phyloP scores from a whole-genome alignment of 2,888 invertebrate genomes.

The Scaptomyza flava region DNA sequence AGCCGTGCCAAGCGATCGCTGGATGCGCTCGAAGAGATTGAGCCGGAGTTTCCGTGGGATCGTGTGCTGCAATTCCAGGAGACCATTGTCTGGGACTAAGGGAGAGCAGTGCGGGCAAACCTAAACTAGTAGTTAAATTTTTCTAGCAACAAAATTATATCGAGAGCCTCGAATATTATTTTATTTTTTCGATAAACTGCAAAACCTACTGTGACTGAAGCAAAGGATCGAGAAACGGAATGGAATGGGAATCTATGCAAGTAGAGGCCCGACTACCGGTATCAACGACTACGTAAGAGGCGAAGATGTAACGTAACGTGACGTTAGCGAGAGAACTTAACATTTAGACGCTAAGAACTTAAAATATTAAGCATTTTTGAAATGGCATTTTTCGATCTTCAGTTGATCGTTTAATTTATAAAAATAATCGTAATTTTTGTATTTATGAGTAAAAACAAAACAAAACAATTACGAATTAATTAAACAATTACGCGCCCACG shows the following conservation, averaged over 20 bases:
- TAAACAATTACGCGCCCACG: slow-evolving; percentile 77
- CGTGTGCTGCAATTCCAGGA: slow-evolving; percentile 89
- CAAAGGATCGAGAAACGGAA: slow-evolving; percentile 35
- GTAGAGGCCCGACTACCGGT: slow-evolving; percentile 55
- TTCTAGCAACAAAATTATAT: slow-evolving; percentile 55
- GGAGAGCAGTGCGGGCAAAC: background rate
- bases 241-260: slow-evolving; percentile 1
- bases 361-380: slow-evolving; percentile 68
- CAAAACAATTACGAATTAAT: slow-evolving; percentile 80
- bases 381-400: slow-evolving; percentile 64
- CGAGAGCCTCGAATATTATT: slow-evolving; percentile 22
- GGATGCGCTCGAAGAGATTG: slow-evolving; percentile 62
- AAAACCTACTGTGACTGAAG: slow-evolving; percentile 77
- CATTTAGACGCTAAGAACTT: slow-evolving; percentile 38
- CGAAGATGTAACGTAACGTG: slow-evolving; percentile 36
- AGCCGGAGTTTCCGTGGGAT: slow-evolving; percentile 91
- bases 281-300: slow-evolving; percentile 48
- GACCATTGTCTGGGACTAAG: slow-evolving; percentile 88
- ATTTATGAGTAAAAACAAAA: slow-evolving; percentile 46
- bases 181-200: slow-evolving; percentile 37
- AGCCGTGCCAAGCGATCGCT: slow-evolving; percentile 74
- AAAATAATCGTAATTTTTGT: slow-evolving; percentile 66
- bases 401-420: slow-evolving; percentile 43
- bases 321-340: slow-evolving; percentile 45
- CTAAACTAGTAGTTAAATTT: slow-evolving; percentile 61